Percentiles rank a stretch among this genome's conserved stretches.
These are phyloP conservation scores for Tetranychus piercei DNA, from an alignment of 2,888 invertebrate species.

Conservation along the genomic window DNA sequence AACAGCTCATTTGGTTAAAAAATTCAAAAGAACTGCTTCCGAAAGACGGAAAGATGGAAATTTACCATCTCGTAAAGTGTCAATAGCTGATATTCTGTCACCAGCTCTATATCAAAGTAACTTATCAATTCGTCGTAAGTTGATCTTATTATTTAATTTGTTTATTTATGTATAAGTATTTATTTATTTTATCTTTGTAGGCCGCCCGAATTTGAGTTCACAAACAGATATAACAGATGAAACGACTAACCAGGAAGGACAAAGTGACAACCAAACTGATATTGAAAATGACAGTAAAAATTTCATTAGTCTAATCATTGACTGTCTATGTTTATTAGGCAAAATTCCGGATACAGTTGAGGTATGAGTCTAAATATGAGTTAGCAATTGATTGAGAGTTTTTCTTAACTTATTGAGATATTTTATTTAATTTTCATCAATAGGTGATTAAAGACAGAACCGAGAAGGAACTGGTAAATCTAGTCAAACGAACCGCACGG, in stretches of 20 bases:
- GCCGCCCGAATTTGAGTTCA: background rate
- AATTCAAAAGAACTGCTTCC: constrained; percentile 21
- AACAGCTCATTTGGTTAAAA: constrained; percentile 20
- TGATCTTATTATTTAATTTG: background rate
- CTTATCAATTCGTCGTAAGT: background rate
- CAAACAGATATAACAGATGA: background rate
- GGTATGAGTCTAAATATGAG: constrained; percentile 35
- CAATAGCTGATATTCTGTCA: constrained; percentile 16
- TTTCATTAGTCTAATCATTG: constrained; percentile 55
- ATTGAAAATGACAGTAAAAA: constrained; percentile 40
- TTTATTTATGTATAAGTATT: background rate
- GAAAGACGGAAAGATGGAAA: constrained; percentile 4
- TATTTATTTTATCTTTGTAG: background rate
- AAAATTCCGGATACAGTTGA: constrained; percentile 69
- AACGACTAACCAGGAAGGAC: background rate
- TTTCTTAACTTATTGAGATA: background rate
- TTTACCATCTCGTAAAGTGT: constrained; percentile 14
- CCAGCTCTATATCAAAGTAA: background rate
- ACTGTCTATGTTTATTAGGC: constrained; percentile 61
- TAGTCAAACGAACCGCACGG: constrained; percentile 59
- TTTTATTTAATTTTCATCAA: background rate
- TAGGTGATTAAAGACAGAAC: constrained; percentile 63
- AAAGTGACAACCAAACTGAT: constrained; percentile 28
- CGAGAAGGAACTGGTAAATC: constrained; percentile 57
- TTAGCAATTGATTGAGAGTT: background rate